Base-by-base conservation (phyloP, 2,113 vertebrate genomes). In the Mus musculus region DNA sequence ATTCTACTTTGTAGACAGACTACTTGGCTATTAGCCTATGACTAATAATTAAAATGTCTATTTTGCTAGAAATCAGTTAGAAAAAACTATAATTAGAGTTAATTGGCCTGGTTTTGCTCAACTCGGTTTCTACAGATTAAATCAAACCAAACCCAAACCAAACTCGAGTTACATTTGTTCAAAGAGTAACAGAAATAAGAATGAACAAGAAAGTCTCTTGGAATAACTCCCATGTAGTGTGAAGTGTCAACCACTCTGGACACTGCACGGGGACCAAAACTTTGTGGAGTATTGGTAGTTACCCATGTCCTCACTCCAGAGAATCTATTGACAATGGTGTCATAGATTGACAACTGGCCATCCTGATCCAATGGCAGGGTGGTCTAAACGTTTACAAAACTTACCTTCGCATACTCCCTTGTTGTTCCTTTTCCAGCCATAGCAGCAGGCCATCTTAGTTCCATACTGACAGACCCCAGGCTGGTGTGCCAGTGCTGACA, bases 321-420 rank as follows among this genome's bases (percentile, higher is more conserved):
- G 90, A 0, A 0, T 26, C 59, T 59, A 4, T 20, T 33, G 28
- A 42, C 52, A 95, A 73, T 3, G 26, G 54, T 77, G 72, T 93
- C 39, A 95, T 46, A 67, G n/a, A 88, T 52, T 88, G 96, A 97
- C 90, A 2, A 5, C 11, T 3, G n/a, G 92, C 20, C 24, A 65
- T n/a, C 6, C 22, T 67, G 86, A 67, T 42, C 71, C 0, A 39
- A 90, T 24, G 19, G 16, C 42, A 39, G 17, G n/a, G 33, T 12
- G 14, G 36, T 67, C 72, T 93, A 30, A 82, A 42, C 78, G 93
- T 33, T 84, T 39, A 52, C 39, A 75, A 54, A 6, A 16, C 93
- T 98, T 99, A 99, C 99, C 99, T 99, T 99, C 99, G 13, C 99
- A 99, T 75, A 98, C 98, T 88, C 99, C 99, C 96, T 99, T 99